Evolutionary conservation across 35 echinoderm and acorn worm genomes (phyloP).

Genomic region (Heliocidaris erythrogramma): DNA sequence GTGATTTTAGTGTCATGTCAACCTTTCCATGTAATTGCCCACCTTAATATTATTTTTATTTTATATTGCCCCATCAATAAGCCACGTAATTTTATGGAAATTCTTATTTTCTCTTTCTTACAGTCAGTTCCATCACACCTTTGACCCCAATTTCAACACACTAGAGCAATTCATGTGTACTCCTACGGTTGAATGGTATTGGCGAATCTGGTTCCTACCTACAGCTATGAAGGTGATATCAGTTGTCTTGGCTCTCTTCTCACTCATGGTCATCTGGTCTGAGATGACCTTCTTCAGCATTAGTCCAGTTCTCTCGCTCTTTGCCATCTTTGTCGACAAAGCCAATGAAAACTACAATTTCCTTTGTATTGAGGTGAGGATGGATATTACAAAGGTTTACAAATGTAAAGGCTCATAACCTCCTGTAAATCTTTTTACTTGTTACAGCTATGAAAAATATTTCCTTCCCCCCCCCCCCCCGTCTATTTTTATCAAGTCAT

Average conservation of each 20-base stretch:
- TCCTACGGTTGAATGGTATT: conserved; percentile 93
- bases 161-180: conserved; percentile 70
- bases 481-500: too few relatives aligned
- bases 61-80: too few relatives aligned
- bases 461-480: too few relatives aligned
- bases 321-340: conserved; percentile 81
- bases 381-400: neutral
- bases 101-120: neutral
- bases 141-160: conserved; percentile 75
- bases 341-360: conserved; percentile 90
- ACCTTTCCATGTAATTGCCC: too few relatives aligned
- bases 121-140: conserved; percentile 81
- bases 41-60: too few relatives aligned
- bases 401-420: neutral
- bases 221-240: conserved; percentile 66
- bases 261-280: conserved; percentile 94
- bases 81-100: too few relatives aligned
- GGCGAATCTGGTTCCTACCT: conserved; percentile 81
- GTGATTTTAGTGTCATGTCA: too few relatives aligned
- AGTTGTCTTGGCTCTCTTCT: conserved; percentile 73
- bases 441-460: too few relatives aligned
- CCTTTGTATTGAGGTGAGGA: conserved; percentile 89
- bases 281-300: conserved; percentile 98
- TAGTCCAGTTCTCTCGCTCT: conserved; percentile 76
- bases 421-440: neutral